Evolutionary conservation across 2,888 invertebrate species (phyloP).

Genomic region (Idaea biselata): DNA sequence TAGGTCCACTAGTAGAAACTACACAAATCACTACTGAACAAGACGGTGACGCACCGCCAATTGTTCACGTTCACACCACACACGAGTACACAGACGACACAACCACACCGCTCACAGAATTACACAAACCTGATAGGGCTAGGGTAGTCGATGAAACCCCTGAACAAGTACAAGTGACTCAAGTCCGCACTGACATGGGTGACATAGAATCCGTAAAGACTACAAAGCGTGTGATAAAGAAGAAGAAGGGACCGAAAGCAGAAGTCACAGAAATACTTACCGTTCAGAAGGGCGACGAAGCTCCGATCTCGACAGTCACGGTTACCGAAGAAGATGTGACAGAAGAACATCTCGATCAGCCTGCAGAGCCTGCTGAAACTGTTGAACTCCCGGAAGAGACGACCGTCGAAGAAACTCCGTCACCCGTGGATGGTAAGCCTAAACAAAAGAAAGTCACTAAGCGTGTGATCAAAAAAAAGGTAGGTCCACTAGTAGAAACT

Average conservation of each 20-base stretch:
- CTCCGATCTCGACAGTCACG: conserved; percentile 33
- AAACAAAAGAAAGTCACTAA: conserved; percentile 42
- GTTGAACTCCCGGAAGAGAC: conserved; percentile 43
- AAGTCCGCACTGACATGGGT: conserved; percentile 44
- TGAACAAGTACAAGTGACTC: conserved; percentile 18
- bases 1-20: conserved; percentile 46
- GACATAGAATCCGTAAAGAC: conserved; percentile 41
- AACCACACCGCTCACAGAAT: conserved; percentile 27
- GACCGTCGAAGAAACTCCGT: conserved; percentile 27
- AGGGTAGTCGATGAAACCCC: conserved; percentile 44
- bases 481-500: conserved; percentile 36
- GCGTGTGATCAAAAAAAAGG: conserved; percentile 44
- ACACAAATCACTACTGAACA: conserved; percentile 42
- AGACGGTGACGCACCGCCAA: conserved; percentile 38
- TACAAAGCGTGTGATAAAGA: conserved; percentile 44
- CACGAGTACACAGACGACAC: conserved; percentile 14
- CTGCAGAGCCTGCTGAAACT: conserved; percentile 33
- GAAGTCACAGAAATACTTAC: conserved; percentile 65
- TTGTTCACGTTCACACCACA: conserved; percentile 21
- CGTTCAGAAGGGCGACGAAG: conserved; percentile 56
- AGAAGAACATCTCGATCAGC: conserved; percentile 18
- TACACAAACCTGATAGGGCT: conserved; percentile 36
- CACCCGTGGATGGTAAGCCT: conserved; percentile 40
- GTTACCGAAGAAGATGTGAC: conserved; percentile 5
- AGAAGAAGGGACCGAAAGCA: conserved; percentile 35